Evolutionary conservation across 2,888 invertebrate genomes (phyloP), one percentile per base, ranked within the genome.

Genomic region (Geophilus truncorum): DNA sequence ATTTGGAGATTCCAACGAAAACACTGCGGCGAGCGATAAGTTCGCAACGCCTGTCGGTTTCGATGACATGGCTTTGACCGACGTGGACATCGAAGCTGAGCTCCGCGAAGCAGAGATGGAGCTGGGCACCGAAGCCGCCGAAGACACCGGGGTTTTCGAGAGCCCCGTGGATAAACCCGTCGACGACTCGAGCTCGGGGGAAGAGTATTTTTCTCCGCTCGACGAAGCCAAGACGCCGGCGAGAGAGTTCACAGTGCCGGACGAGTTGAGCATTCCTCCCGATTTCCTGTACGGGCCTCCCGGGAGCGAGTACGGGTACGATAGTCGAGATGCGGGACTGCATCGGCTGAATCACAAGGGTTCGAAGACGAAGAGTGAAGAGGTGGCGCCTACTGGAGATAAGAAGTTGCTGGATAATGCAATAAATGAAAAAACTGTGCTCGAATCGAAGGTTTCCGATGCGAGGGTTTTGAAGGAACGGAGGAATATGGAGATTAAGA

Each of bases 71-170:
- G n/a, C 15, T 3, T 18, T 45, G 1, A 18, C 45, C 1, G 45
- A 45, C 1, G 15, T n/a, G 18, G 62, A 62, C 1, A 30, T 82
- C 10, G 82, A 79, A 25, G 77, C 28, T 6, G 70, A 75, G 40
- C 84, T 88, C 34, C 86, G 87, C 7, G 86, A 88, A 80, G 84
- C 88, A 23, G 88, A 88, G 79, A 25, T 28, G 23, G 62, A 62
- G 12, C 25, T 62, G 62, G 62, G 12, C 1, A 25, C 1, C 23
- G 62, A 62, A 23, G 62, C 25, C 10, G 23, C n/a, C n/a, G n/a
- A n/a, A n/a, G n/a, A n/a, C n/a, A n/a, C n/a, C n/a, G n/a, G n/a
- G n/a, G n/a, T n/a, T n/a, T n/a, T n/a, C n/a, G n/a, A n/a, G n/a
- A n/a, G n/a, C n/a, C n/a, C n/a, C n/a, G n/a, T n/a, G n/a, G n/a